Base-by-base conservation (phyloP, 2,888 invertebrate species). In the Deilephila porcellus region DNA sequence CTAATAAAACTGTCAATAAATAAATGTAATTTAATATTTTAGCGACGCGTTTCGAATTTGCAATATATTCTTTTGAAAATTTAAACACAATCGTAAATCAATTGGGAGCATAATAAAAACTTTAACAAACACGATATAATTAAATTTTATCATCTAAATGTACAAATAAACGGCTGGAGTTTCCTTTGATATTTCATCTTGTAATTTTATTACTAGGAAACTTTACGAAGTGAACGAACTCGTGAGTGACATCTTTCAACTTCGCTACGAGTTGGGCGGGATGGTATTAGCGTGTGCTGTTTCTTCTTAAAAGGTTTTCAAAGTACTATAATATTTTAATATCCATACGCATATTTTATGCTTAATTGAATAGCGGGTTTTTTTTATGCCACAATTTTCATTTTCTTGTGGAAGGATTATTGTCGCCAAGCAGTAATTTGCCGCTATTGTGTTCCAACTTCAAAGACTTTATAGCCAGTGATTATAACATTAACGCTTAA, bases 111-210 rank as follows among this genome's bases (percentile, higher is more conserved):
- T 34, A 63, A 63, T 67, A 67, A 67, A 67, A 67, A 67, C 20
- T 52, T 52, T 67, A 45, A 52, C 25, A 67, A 67, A 67, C 67
- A 52, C 17, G 25, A 29, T 71, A 34, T 34, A 59, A 56, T 53
- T 59, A 56, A 59, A 32, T 71, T 71, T n/a, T 59, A 71, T 71
- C 59, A 71, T 56, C 53, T 56, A 64, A 67, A 59, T 56, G 56
- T 67, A 59, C 64, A 67, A 72, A 64, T 64, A 64, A 29, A 72
- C 64, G 53, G 29, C 59, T 72, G 63, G 53, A 59, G 59, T 67
- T 67, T 63, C 59, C 37, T 72, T 67, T 72, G 64, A 72, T 72
- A 67, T 72, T 72, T 59, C 63, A 67, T 72, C 72, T 63, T 64
- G 4, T 37, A 59, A 72, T 64, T 72, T 72, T 72, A 72, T 72